phyloP scores from a whole-genome alignment of 2,888 invertebrate species.

The Drosophila aldrichi region DNA sequence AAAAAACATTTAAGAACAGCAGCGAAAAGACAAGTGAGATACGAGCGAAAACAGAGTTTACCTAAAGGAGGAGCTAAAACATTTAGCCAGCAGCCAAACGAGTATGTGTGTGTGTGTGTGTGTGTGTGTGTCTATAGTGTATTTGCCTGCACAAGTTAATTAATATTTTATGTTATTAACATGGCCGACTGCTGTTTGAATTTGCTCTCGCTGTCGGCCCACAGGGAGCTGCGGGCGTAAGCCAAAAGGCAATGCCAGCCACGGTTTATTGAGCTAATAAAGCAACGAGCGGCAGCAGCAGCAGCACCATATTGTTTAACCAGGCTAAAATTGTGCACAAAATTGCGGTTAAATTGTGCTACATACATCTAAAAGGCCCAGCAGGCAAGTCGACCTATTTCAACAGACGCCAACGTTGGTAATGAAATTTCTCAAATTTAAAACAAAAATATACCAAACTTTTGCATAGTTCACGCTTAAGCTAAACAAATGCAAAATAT shows the following conservation, averaged over 20 bases:
- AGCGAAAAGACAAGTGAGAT: conserved; percentile 42
- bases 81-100: conserved; percentile 14
- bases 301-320: conserved; percentile 63
- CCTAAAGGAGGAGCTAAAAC: conserved; percentile 44
- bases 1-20: conserved; percentile 25
- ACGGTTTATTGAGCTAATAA: conserved; percentile 68
- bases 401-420: conserved; percentile 41
- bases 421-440: conserved; percentile 54
- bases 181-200: conserved; percentile 57
- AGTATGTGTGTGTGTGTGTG: conserved; percentile 6
- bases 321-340: conserved; percentile 65
- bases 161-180: conserved; percentile 78
- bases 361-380: conserved; percentile 23
- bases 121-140: conserved; percentile 23
- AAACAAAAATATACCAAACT: conserved; percentile 35
- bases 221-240: conserved; percentile 14
- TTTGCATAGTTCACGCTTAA: conserved; percentile 39
- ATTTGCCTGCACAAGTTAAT: conserved; percentile 64
- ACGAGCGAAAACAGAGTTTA: conserved; percentile 40
- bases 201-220: conserved; percentile 31
- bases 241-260: conserved; percentile 25
- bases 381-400: conserved; percentile 15
- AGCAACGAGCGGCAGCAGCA: conserved; percentile 34
- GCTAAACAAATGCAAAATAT: not conserved
- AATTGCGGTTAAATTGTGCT: conserved; percentile 62